Evolutionary conservation across 1,140 invertebrate species (phyloP).

Genomic region (Drosophila ficusphila): DNA sequence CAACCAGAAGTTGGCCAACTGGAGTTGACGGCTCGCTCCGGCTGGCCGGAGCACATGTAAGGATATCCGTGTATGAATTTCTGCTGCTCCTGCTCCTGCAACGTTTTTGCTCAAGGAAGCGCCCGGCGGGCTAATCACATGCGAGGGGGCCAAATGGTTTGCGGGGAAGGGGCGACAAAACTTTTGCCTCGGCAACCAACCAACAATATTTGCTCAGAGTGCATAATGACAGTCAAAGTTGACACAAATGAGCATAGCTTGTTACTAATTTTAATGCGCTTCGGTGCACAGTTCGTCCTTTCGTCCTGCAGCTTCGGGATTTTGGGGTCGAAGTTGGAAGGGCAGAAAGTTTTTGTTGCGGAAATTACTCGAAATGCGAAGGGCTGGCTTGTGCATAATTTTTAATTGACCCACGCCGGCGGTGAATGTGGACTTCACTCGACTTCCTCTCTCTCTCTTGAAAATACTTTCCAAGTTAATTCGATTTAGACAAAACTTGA

Average conservation of each 20-base stretch:
- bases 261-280: conserved; percentile 82
- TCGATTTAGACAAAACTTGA: conserved; percentile 73
- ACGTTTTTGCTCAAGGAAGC: conserved; percentile 74
- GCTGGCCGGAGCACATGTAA: conserved; percentile 44
- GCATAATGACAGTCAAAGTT: conserved; percentile 84
- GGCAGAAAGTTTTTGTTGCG: conserved; percentile 71
- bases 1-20: conserved; percentile 19
- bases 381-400: conserved; percentile 50
- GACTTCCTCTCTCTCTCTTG: too few relatives aligned
- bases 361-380: conserved; percentile 67
- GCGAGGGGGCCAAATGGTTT: too few relatives aligned
- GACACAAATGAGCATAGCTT: conserved; percentile 82
- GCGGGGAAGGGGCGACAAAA: conserved; percentile 39
- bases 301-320: not conserved
- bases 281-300: conserved; percentile 53
- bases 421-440: not conserved
- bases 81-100: conserved; percentile 29
- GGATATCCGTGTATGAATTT: conserved; percentile 83
- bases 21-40: too few relatives aligned
- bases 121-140: conserved; percentile 57
- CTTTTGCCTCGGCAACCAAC: conserved; percentile 55
- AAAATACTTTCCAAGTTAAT: conserved; percentile 77
- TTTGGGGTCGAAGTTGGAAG: conserved; percentile 6
- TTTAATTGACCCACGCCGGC: conserved; percentile 67
- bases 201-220: conserved; percentile 81